Conservation (phyloP, 2,113 vertebrate genomes). For the Urocolius indicus region DNA sequence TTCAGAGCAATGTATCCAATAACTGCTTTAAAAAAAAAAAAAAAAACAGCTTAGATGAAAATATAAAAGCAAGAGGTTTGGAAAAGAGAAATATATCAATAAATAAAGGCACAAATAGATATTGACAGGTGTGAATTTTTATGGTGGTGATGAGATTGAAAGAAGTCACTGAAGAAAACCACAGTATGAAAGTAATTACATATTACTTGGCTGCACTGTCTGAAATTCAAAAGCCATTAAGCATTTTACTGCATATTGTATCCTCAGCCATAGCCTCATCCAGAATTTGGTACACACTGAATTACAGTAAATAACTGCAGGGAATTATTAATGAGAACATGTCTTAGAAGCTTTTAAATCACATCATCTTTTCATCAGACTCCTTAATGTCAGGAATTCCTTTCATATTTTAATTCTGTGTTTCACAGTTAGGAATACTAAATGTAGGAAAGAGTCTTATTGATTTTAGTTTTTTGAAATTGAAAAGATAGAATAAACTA, state of each 20-base stretch:
- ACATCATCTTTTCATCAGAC: background rate
- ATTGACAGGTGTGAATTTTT: background rate
- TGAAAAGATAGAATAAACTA: background rate
- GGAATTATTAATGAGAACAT: background rate
- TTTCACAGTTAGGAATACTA: background rate
- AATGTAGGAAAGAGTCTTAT: background rate
- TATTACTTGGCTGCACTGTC: background rate
- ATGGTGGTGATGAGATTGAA: background rate
- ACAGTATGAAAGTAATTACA: background rate
- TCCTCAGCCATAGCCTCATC: background rate
- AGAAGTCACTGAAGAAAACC: background rate
- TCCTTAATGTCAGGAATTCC: background rate
- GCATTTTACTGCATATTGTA: background rate
- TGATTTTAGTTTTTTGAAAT: background rate
- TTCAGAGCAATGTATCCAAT: slow-evolving; percentile 1
- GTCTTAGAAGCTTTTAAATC: slow-evolving; percentile 15
- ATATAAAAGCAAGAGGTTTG: background rate
- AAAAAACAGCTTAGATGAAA: slow-evolving; percentile 20
- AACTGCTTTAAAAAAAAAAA: slow-evolving; percentile 6
- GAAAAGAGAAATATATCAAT: background rate
- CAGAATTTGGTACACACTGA: background rate
- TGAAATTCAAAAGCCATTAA: slow-evolving; percentile 11
- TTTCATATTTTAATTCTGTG: background rate
- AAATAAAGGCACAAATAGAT: slow-evolving; percentile 3
- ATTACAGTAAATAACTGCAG: background rate